Conservation (phyloP, 2,113 vertebrate genomes). For the Equus przewalskii region DNA sequence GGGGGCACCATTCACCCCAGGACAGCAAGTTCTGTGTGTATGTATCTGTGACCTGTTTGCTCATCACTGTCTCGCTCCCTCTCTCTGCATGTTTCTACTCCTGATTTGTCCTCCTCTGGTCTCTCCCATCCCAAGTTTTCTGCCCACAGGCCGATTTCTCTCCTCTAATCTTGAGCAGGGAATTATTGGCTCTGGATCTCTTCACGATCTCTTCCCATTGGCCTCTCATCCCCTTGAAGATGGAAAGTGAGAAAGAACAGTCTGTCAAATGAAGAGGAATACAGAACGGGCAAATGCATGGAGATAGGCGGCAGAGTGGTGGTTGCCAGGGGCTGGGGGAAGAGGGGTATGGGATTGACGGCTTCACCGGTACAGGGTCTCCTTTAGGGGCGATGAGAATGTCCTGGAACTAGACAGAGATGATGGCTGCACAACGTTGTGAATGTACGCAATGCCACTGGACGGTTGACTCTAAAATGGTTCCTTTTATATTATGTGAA, state of each 20-base stretch:
- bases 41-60: rapidly evolving
- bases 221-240: rapidly evolving
- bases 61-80: rapidly evolving
- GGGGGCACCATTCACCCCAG: rapidly evolving
- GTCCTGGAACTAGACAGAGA: rapidly evolving
- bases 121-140: rapidly evolving
- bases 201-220: too few relatives aligned
- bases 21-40: rapidly evolving
- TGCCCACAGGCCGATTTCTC: rapidly evolving
- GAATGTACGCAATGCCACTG: rapidly evolving
- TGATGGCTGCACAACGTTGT: rapidly evolving
- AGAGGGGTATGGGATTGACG: rapidly evolving
- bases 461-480: rapidly evolving
- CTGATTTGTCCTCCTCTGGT: rapidly evolving
- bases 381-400: rapidly evolving
- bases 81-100: rapidly evolving
- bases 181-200: background rate
- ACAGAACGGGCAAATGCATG: rapidly evolving
- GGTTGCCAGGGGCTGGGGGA: rapidly evolving
- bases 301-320: rapidly evolving
- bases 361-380: background rate
- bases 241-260: rapidly evolving
- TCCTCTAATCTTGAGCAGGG: background rate
- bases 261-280: rapidly evolving
- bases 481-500: rapidly evolving